A percentile compares a stretch with the other conserved stretches of the same genome.
Evolutionary conservation across 1,140 invertebrate species (phyloP).

Genomic region (Oscheius sp.): DNA sequence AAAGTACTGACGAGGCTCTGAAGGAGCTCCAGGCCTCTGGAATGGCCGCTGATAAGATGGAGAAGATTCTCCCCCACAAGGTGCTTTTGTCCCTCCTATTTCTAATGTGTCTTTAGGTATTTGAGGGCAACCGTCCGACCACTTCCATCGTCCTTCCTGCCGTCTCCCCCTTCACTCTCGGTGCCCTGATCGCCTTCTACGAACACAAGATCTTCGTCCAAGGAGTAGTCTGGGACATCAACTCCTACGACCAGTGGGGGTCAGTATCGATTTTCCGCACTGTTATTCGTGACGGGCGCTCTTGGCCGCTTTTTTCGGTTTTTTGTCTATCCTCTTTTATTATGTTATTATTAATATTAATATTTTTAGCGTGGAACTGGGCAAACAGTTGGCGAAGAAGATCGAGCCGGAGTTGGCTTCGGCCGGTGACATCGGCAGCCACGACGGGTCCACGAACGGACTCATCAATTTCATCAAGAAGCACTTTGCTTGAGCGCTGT

Average conservation of each 20-base stretch:
- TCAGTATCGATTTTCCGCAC: conserved; percentile 65
- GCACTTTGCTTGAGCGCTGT: too few relatives aligned
- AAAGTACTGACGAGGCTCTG: conserved; percentile 74
- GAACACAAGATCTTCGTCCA: conserved; percentile 99
- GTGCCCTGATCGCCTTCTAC: conserved; percentile 91
- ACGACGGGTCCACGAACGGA: conserved; percentile 88
- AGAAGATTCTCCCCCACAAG: conserved; percentile 86
- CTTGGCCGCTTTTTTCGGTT: too few relatives aligned
- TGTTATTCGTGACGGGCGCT: too few relatives aligned
- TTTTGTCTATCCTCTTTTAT: conserved; percentile 27
- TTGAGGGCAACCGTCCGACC: conserved; percentile 92
- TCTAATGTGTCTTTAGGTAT: conserved; percentile 72
- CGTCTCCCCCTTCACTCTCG: conserved; percentile 88
- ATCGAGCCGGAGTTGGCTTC: conserved; percentile 84
- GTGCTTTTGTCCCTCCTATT: too few relatives aligned
- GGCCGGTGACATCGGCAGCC: conserved; percentile 68
- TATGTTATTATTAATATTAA: conserved; percentile 6
- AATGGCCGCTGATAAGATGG: conserved; percentile 65
- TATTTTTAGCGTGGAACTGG: conserved; percentile 80
- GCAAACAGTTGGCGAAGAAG: conserved; percentile 93
- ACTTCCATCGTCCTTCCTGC: conserved; percentile 94
- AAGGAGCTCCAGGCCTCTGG: conserved; percentile 66
- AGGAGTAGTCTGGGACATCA: conserved; percentile 98
- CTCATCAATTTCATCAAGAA: conserved; percentile 88
- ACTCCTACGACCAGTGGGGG: conserved; percentile 99